A percentile compares a stretch with the other conserved stretches of the same genome.
These are phyloP conservation scores for Champsocephalus gunnari DNA, from an alignment of 2,797 vertebrate genomes.

Conservation along the genomic window DNA sequence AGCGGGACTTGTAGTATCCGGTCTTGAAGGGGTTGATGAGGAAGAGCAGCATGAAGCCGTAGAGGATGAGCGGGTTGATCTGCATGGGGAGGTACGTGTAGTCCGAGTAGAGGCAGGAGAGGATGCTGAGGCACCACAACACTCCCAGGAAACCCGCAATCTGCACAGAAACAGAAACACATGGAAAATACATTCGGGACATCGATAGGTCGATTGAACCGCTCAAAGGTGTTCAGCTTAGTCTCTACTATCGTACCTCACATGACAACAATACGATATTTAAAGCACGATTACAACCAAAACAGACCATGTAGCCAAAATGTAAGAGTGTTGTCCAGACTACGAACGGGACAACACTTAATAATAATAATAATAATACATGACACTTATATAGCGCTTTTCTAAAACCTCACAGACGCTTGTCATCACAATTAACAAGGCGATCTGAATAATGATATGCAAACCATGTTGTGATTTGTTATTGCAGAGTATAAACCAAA, in stretches of 20 bases:
- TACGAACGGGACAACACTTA: too few relatives aligned
- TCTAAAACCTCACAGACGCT: too few relatives aligned
- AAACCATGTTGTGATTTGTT: slow-evolving; percentile 11
- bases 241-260: too few relatives aligned
- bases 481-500: slow-evolving; percentile 17
- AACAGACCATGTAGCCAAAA: too few relatives aligned
- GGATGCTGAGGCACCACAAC: slow-evolving; percentile 96
- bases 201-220: too few relatives aligned
- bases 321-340: too few relatives aligned
- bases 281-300: too few relatives aligned
- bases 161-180: slow-evolving; percentile 71
- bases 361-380: too few relatives aligned
- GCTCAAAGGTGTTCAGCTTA: too few relatives aligned
- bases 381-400: too few relatives aligned
- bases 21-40: slow-evolving; percentile 98
- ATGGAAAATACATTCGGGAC: too few relatives aligned
- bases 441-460: slow-evolving; percentile 23
- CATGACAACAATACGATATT: too few relatives aligned
- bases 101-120: slow-evolving; percentile 93
- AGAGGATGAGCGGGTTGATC: slow-evolving; percentile 94
- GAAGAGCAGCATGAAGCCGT: slow-evolving; percentile 96
- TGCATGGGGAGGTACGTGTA: slow-evolving; percentile 91
- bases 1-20: slow-evolving; percentile 97
- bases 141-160: slow-evolving; percentile 97
- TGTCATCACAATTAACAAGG: slow-evolving; percentile 11